Evolutionary conservation across 1,140 invertebrate species (phyloP).

Genomic region (Telenomus remus): DNA sequence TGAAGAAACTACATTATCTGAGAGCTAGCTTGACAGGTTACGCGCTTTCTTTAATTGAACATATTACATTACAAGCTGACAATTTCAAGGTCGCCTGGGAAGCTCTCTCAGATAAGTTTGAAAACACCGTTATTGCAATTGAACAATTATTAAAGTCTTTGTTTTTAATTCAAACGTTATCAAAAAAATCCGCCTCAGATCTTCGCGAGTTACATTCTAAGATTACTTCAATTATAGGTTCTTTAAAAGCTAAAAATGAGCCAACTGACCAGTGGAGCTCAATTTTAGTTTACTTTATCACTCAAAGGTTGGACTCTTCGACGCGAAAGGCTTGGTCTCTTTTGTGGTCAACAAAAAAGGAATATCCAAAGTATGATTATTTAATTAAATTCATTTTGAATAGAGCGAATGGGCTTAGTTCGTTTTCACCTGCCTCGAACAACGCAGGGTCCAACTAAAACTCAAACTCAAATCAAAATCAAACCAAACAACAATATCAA

Average conservation of each 20-base stretch:
- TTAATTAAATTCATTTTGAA: neutral
- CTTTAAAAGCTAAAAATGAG: neutral
- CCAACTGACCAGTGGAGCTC: neutral
- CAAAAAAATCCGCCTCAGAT: neutral
- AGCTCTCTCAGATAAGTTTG: neutral
- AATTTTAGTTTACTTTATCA: neutral
- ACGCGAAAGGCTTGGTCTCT: neutral
- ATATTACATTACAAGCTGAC: neutral
- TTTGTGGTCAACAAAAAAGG: neutral
- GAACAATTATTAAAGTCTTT: neutral
- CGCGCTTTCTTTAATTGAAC: neutral
- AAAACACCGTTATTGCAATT: neutral
- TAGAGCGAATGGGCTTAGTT: neutral
- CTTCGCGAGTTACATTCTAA: neutral
- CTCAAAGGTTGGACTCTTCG: neutral
- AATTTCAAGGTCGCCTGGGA: conserved; percentile 1
- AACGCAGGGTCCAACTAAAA: neutral
- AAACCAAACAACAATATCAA: no score
- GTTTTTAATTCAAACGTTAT: neutral
- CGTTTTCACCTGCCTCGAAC: no score
- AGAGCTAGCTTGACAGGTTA: neutral
- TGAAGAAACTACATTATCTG: conserved; percentile 3
- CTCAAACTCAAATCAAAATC: neutral
- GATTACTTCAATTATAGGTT: neutral
- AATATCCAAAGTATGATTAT: neutral